A percentile compares a stretch with the other conserved stretches of the same genome.
Conservation (phyloP, 2,888 invertebrate genomes). For the Stictocephala bisonia region DNA sequence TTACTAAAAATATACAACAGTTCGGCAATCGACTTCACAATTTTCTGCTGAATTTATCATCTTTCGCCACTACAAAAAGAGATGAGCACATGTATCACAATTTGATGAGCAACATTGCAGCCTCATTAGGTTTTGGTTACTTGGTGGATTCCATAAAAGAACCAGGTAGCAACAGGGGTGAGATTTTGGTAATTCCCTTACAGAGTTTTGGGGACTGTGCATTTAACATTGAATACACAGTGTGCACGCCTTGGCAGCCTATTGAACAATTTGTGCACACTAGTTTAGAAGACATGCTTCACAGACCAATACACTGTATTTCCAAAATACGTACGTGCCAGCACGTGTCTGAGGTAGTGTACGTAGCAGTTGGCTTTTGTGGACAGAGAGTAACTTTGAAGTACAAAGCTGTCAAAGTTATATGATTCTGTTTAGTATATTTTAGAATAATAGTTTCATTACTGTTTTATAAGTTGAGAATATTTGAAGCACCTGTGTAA, state of each 20-base stretch:
- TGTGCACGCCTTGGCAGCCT: background rate
- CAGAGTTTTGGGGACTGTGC: background rate
- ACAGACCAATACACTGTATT: background rate
- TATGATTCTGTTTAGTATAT: too few species aligned
- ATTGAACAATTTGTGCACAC: background rate
- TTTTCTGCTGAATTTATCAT: background rate
- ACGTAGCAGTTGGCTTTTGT: background rate
- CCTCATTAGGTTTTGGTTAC: background rate
- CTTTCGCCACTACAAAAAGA: background rate
- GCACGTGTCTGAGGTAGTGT: background rate
- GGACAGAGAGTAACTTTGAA: constrained; percentile 5
- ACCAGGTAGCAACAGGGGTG: background rate
- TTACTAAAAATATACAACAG: background rate
- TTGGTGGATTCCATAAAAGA: background rate
- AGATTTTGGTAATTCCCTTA: background rate
- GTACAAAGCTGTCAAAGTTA: too few species aligned
- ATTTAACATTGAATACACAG: background rate
- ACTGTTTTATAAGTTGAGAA: too few species aligned
- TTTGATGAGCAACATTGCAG: background rate
- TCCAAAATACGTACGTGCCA: background rate
- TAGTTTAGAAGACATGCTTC: background rate
- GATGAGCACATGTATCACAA: background rate
- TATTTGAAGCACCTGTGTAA: too few species aligned
- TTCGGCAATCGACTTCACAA: background rate
- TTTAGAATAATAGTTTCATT: too few species aligned